Base-by-base conservation (phyloP, 2,113 vertebrate genomes). In the Pteruthius melanotis region DNA sequence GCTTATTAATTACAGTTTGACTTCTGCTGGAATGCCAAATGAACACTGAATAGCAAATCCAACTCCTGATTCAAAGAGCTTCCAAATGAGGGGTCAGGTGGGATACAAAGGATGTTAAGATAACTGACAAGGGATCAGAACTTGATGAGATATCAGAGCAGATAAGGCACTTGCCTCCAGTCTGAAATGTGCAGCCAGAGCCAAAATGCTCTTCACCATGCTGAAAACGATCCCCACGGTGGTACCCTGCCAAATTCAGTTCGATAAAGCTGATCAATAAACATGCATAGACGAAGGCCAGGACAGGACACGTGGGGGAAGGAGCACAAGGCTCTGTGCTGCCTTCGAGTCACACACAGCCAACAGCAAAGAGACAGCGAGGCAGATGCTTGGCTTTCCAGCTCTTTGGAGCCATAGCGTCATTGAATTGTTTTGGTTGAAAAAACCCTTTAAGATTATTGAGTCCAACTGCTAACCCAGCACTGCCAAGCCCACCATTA, bases 241-340 rank as follows among this genome's bases (percentile, higher is more conserved):
- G 0, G 8, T 14, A 6, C 63, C 0, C 59, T 53, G 60, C 53
- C 71, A 26, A 45, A 50, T 31, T 22, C 77, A 19, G 64, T 2
- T 87, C 10, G 5, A 37, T 77, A 40, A 52, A 69, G 59, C 28
- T 42, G 68, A 63, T 86, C 68, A 5, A 83, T 83, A 24, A 86
- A 39, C 89, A 69, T 9, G 2, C 7, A 8, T 12, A 47, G 75
- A 30, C 3, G 6, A 68, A 20, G 37, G 64, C 31, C 35, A 28
- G 4, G 72, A 18, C 49, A 39, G 1, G 27, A 33, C 4, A 17
- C 0, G 0, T n/a, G 15, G 64, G 50, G 37, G 20, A 53, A 56
- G 54, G 40, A 42, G 65, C 47, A 9, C 22, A 13, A 11, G 50
- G 19, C 68, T 45, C 72, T 33, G 57, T 16, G 66, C 71, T 59